These are phyloP conservation scores for Drosophila persimilis DNA, from an alignment of 1,140 invertebrate species.

Conservation along the genomic window DNA sequence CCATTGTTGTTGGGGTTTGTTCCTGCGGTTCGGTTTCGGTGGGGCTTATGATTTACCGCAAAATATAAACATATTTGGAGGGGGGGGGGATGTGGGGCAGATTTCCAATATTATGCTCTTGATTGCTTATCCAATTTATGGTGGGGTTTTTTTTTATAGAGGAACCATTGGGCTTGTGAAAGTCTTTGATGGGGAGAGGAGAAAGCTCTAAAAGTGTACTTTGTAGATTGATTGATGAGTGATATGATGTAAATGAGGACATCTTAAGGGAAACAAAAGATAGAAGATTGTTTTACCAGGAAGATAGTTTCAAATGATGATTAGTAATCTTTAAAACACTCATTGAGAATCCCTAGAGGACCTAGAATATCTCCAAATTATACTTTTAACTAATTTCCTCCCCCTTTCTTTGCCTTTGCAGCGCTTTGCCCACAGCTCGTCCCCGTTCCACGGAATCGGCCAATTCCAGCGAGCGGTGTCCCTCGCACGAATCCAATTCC, in stretches of 20 bases:
- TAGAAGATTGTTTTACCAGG: not conserved
- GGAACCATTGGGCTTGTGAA: conserved; percentile 22
- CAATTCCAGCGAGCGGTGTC: conserved; percentile 87
- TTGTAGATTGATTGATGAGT: conserved; percentile 19
- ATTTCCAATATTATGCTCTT: conserved; percentile 35
- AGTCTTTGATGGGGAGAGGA: conserved; percentile 15
- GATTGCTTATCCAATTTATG: conserved; percentile 32
- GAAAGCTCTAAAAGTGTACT: conserved; percentile 26
- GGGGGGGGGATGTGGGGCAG: not conserved
- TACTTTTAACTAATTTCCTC: conserved; percentile 1
- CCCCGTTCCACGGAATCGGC: conserved; percentile 90
- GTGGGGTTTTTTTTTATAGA: not conserved
- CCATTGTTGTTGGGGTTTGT: conserved; percentile 48
- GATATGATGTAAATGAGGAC: conserved; percentile 20
- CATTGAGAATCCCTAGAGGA: too few relatives aligned
- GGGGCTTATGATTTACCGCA: conserved; percentile 31
- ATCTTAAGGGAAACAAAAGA: not conserved
- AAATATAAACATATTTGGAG: not conserved
- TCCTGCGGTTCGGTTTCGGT: too few relatives aligned
- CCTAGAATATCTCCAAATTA: not conserved
- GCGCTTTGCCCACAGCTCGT: conserved; percentile 89
- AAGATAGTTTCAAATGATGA: too few relatives aligned
- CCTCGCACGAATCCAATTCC: conserved; percentile 88
- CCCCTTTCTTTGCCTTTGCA: conserved; percentile 84
- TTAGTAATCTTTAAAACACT: too few relatives aligned